phyloP scores from a whole-genome alignment of 2,797 vertebrate species.

The Distichodus sexfasciatus region DNA sequence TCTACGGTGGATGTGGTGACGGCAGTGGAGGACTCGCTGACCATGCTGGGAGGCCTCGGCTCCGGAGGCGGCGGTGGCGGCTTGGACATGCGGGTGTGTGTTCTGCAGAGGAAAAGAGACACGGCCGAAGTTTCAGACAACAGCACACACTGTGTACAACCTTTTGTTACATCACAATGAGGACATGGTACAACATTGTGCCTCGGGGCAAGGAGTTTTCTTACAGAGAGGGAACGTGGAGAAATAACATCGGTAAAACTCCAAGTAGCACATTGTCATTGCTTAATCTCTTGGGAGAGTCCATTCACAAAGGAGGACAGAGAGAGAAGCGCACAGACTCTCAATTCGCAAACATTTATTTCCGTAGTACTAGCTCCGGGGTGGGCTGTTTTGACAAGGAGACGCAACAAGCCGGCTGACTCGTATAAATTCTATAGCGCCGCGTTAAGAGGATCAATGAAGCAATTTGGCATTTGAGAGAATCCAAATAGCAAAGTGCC shows the following conservation, averaged over 20 bases:
- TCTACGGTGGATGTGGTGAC: conserved; percentile 83
- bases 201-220: background rate
- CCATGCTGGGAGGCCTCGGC: conserved; percentile 90
- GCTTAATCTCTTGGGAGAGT: background rate
- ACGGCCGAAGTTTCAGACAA: conserved; percentile 35
- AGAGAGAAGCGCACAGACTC: background rate
- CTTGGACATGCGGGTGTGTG: conserved; percentile 87
- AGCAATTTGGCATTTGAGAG: no score
- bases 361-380: background rate
- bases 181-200: no score
- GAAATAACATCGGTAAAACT: background rate
- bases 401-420: background rate
- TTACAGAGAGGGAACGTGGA: background rate
- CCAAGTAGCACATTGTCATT: background rate
- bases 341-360: background rate
- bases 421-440: background rate
- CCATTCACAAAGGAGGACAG: background rate
- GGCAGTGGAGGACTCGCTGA: conserved; percentile 85
- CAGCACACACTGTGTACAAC: background rate
- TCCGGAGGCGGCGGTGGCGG: conserved; percentile 77
- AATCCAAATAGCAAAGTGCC: no score
- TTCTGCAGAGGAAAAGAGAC: conserved; percentile 66
- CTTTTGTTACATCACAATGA: background rate
- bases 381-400: background rate
- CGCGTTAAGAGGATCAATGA: no score